Percentiles rank a stretch among this genome's conserved stretches.
phyloP scores from a whole-genome alignment of 2,113 vertebrate species.

The Chroicocephalus ridibundus region DNA sequence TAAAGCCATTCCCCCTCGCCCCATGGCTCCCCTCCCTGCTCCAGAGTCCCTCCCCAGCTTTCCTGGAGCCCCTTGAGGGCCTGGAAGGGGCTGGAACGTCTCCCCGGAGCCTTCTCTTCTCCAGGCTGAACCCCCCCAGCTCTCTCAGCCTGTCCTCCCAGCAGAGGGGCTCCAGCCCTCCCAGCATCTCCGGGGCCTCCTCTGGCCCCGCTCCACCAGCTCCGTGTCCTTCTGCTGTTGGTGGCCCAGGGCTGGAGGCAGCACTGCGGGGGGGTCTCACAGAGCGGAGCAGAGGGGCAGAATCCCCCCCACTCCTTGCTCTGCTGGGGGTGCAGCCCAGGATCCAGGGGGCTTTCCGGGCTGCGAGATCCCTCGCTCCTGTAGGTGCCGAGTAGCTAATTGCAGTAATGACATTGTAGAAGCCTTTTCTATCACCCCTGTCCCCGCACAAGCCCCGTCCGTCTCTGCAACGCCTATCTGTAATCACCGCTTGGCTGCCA shows the following conservation, averaged over 20 bases:
- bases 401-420: fast-evolving
- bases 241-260: not conserved
- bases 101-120: not conserved
- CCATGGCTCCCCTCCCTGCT: not conserved
- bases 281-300: not conserved
- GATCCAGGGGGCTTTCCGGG: not conserved
- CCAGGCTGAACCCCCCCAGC: not conserved
- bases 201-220: not conserved
- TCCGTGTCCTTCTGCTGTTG: not conserved
- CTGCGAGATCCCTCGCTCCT: not conserved
- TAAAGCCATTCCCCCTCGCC: not conserved
- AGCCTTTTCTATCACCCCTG: not conserved
- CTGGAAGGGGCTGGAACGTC: not conserved
- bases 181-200: not conserved
- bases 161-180: not conserved
- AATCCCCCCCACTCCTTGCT: not conserved
- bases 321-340: not conserved
- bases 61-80: not conserved
- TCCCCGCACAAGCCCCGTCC: not conserved
- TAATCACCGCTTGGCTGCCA: not conserved
- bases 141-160: not conserved
- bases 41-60: not conserved
- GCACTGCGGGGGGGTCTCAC: not conserved
- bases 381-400: fast-evolving
- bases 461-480: fast-evolving